Evolutionary conservation across 2,113 vertebrate genomes (phyloP), one percentile per base, ranked within the genome.

Genomic region (Tychaedon coryphoeus): DNA sequence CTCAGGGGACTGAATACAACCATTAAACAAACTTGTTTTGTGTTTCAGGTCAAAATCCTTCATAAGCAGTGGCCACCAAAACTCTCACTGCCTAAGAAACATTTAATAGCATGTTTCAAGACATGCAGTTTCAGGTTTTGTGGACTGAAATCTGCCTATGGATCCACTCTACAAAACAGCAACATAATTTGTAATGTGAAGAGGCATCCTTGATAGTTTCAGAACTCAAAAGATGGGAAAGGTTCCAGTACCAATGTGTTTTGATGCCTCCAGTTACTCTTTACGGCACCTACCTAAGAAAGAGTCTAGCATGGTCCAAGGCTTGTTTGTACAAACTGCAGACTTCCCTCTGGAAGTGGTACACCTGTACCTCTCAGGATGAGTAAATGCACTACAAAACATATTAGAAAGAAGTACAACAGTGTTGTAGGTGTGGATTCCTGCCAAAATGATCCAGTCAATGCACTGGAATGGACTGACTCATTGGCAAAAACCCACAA

Each of bases 391-490:
- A 47, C 25, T 45, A 42, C 40, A 81, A 67, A 92, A 90, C 6
- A 7, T 64, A 51, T 71, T 53, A 90, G 69, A 75, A 92, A 69
- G 72, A 88, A 83, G 69, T 38, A 51, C 28, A 88, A 36, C 36
- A 48, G 26, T 0, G 10, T 12, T 67, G 69, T 70, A 57, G 67
- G 31, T 65, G 47, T 36, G 82, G 57, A 80, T 34, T 80, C 19
- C 61, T 91, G 93, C 95, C 90, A 94, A 88, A 84, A 80, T 47
- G 28, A 86, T 86, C 53, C 79, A 58, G 72, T 73, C 79, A 86
- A 18, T 72, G 40, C 36, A 19, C 15, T 78, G 72, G 79, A 95
- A 93, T 84, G 56, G 75, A 73, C 79, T 92, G 69, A 83, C 26
- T 95, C 85, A 74, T 40, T 94, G 82, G 90, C 92, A 96, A 88